Conservation (phyloP, 2,113 vertebrate species). For the Syngnathus typhle region DNA sequence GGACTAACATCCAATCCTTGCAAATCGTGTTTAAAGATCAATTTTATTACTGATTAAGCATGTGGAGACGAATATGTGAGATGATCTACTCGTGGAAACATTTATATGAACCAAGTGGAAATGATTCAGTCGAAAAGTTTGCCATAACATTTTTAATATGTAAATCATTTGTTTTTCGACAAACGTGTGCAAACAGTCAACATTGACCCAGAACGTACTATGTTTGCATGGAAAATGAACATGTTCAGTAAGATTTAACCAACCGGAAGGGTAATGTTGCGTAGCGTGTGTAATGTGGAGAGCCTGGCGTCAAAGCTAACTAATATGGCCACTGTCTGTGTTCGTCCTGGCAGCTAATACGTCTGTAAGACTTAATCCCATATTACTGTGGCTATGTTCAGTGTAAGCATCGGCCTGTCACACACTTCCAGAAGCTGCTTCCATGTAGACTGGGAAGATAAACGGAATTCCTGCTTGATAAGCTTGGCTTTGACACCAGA, state of each 20-base stretch:
- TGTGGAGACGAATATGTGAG: background rate
- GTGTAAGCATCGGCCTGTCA: slow-evolving; percentile 63
- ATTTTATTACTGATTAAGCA: background rate
- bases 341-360: slow-evolving; percentile 30
- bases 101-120: background rate
- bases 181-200: background rate
- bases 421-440: slow-evolving; percentile 53
- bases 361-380: slow-evolving; percentile 52
- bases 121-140: background rate
- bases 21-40: background rate
- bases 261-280: background rate
- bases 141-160: background rate
- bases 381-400: slow-evolving; percentile 62
- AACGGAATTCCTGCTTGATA: slow-evolving; percentile 45
- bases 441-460: slow-evolving; percentile 41
- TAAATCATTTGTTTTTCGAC: slow-evolving; percentile 4
- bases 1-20: background rate
- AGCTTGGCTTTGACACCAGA: slow-evolving; percentile 8
- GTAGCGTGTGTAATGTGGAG: background rate
- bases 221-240: background rate
- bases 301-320: slow-evolving; percentile 35
- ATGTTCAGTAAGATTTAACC: background rate
- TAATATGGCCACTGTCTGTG: slow-evolving; percentile 43
- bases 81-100: background rate
- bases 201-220: background rate